Evolutionary conservation across 2,888 invertebrate genomes (phyloP), one percentile per base, ranked within the genome.

Genomic region (Melinopterus prodromus): DNA sequence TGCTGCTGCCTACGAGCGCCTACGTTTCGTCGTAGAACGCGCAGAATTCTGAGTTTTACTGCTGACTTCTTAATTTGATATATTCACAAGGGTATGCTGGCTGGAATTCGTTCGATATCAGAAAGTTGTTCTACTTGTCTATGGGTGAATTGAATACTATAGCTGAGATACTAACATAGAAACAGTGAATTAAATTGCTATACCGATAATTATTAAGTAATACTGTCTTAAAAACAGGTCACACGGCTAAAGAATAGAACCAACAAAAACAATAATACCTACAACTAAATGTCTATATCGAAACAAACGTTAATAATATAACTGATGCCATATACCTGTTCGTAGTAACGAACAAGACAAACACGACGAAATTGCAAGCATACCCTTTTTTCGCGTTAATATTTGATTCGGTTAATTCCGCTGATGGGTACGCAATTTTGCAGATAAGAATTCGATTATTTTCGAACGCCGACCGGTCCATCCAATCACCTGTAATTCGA

Each of bases 401-500:
- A 53, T 53, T 53, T 53, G 53, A 53, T 4, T 6, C 53, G 12
- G 53, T 53, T 53, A 53, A 53, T 53, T 53, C 53, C 53, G 53
- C 53, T 53, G 53, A 53, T 53, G 9, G 53, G 9, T 53, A 53
- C 53, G 53, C 81, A 81, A 80, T 80, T 80, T 74, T 78, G 78
- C 79, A 79, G 79, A 80, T 81, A 72, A 71, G 80, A 81, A 81
- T 80, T 77, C 79, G 81, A 80, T 81, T 81, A 81, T 80, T 80
- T 80, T 77, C 71, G 71, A 80, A 69, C 71, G 76, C 53, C 53
- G 78, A 80, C 53, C 69, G 26, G 26, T 26, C 78, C 80, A 80
- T 80, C 80, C 80, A 81, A 81, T 81, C 80, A 81, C 77, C 77
- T 70, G 70, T 82, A 80, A 82, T 82, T 82, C 77, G 80, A 82